A percentile compares a stretch with the other conserved stretches of the same genome.
phyloP scores from a whole-genome alignment of 2,888 invertebrate species.

The Ophion ellenae region DNA sequence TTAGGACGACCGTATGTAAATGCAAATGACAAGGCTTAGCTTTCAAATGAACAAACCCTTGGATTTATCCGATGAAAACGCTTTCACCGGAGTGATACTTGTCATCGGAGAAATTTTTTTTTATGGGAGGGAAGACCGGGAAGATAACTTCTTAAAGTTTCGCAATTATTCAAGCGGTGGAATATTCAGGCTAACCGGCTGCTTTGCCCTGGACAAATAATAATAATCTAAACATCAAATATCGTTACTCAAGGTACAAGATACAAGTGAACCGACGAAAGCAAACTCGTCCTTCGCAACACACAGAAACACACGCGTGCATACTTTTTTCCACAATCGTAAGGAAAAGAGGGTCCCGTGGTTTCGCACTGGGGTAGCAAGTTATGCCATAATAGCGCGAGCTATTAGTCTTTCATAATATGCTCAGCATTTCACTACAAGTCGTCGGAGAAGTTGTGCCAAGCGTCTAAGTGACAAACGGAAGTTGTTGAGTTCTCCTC shows the following conservation, averaged over 20 bases:
- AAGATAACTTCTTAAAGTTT: constrained; percentile 31
- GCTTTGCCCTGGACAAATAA: not conserved
- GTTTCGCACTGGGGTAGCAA: constrained; percentile 60
- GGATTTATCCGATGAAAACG: not conserved
- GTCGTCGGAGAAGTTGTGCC: constrained; percentile 26
- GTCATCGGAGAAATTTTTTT: not conserved
- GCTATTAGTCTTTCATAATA: constrained; percentile 63
- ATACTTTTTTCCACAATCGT: constrained; percentile 12
- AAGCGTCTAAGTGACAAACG: not conserved
- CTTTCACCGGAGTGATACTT: not conserved
- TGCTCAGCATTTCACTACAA: constrained; percentile 18
- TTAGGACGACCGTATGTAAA: not conserved
- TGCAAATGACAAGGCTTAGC: not conserved
- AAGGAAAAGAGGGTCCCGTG: constrained; percentile 37
- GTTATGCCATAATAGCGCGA: constrained; percentile 65
- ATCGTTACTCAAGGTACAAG: not conserved
- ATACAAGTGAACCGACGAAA: not conserved
- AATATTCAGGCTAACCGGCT: not conserved
- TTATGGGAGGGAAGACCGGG: not conserved
- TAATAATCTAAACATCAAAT: not conserved
- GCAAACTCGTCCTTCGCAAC: constrained; percentile 4
- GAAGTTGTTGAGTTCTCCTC: constrained; percentile 13
- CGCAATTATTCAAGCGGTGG: constrained; percentile 8
- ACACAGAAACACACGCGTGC: not conserved
- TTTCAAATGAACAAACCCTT: not conserved